phyloP scores from a whole-genome alignment of 1,140 invertebrate species.

The Panagrolaimus sp. region DNA sequence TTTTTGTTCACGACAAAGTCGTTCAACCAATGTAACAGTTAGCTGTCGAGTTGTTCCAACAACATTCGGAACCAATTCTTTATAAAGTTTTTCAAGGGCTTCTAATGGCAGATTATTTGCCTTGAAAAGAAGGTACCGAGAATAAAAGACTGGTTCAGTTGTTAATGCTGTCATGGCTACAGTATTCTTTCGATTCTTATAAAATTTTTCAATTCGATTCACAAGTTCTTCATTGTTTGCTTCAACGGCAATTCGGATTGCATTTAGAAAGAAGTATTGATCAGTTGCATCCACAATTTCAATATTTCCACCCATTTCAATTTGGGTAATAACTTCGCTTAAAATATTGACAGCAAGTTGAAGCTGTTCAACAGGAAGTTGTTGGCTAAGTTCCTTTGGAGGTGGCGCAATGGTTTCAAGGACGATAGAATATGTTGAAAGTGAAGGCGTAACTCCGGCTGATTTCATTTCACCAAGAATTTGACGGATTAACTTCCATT shows the following conservation, averaged over 20 bases:
- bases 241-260: slow-evolving; percentile 30
- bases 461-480: slow-evolving; percentile 32
- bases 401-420: slow-evolving; percentile 18
- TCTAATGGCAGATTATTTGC: slow-evolving; percentile 23
- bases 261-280: slow-evolving; percentile 34
- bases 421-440: slow-evolving; percentile 39
- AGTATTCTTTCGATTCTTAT: slow-evolving; percentile 30
- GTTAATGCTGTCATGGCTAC: slow-evolving; percentile 38
- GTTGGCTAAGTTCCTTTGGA: slow-evolving; percentile 2
- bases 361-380: slow-evolving; percentile 3
- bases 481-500: slow-evolving; percentile 10
- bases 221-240: slow-evolving; percentile 36
- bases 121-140: slow-evolving; percentile 26
- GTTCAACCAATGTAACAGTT: slow-evolving; percentile 16
- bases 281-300: slow-evolving; percentile 25
- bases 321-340: slow-evolving; percentile 27
- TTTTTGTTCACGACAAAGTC: slow-evolving; percentile 21
- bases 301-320: slow-evolving; percentile 27
- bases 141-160: slow-evolving; percentile 33
- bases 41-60: slow-evolving; percentile 32
- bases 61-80: slow-evolving; percentile 35
- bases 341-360: slow-evolving; percentile 31
- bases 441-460: slow-evolving; percentile 19
- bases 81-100: slow-evolving; percentile 27
- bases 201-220: slow-evolving; percentile 30